A percentile compares a stretch with the other conserved stretches of the same genome.
Evolutionary conservation across 1,140 invertebrate species (phyloP).

Genomic region (Tetranychus urticae): DNA sequence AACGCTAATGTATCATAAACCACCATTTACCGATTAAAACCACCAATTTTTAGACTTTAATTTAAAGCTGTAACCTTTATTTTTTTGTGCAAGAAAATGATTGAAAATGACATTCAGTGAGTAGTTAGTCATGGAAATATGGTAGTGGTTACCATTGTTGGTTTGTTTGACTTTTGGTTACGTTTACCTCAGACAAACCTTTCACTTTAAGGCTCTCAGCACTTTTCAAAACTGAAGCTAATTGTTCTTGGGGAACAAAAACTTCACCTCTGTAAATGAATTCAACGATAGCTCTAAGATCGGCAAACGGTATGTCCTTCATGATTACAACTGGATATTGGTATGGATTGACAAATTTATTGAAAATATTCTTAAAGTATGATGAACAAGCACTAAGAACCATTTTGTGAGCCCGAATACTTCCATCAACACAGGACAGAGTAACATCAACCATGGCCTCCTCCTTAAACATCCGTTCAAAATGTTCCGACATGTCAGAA

Average conservation of each 20-base stretch:
- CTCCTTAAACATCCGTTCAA: constrained; percentile 4
- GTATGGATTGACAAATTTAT: constrained; percentile 38
- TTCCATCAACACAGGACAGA: constrained; percentile 7
- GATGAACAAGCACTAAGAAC: constrained; percentile 27
- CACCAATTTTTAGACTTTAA: too few relatives aligned
- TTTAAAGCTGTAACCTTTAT: too few relatives aligned
- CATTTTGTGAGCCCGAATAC: constrained; percentile 21
- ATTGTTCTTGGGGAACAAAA: constrained; percentile 70
- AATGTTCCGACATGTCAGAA: neutral
- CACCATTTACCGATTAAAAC: too few relatives aligned
- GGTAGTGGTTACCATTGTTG: too few relatives aligned
- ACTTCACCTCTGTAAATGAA: constrained; percentile 86
- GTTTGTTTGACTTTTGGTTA: neutral
- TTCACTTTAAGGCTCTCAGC: constrained; percentile 75
- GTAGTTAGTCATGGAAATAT: too few relatives aligned
- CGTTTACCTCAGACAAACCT: constrained; percentile 42
- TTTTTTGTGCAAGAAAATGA: too few relatives aligned
- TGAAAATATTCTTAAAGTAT: constrained; percentile 22
- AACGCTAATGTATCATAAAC: too few relatives aligned
- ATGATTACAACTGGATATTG: constrained; percentile 71
- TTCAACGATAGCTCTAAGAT: constrained; percentile 70
- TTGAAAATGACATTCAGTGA: too few relatives aligned
- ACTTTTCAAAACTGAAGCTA: constrained; percentile 59
- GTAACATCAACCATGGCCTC: constrained; percentile 3
- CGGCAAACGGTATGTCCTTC: constrained; percentile 70